Evolutionary conservation across 2,113 vertebrate species (phyloP), one percentile per base, ranked within the genome.

Genomic region (Boulengeromyrus knoepffleri): DNA sequence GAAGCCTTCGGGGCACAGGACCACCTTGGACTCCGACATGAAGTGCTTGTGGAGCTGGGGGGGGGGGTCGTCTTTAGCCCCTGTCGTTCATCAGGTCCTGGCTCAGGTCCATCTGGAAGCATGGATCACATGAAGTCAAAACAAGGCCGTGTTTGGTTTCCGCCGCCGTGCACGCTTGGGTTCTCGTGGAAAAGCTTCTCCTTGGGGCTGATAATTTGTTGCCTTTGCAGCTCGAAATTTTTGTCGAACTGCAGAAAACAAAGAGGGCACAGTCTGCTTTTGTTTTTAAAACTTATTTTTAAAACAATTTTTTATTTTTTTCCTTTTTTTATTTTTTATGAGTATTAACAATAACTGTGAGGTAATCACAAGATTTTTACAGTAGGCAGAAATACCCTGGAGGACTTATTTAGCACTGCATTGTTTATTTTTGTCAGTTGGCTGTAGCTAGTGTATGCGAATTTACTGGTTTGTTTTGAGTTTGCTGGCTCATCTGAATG

Each of bases 111-210:
- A 88, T 88, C 58, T 90, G 58, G 85, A 90, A 88, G 62, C 89
- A 84, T 47, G 90, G 70, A 80, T 88, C 86, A 90, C 89, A 36
- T 90, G 31, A 80, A 88, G 87, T 84, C 70, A 88, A 90, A 90
- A 90, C 87, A 90, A 80, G 74, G 39, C 50, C 21, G 31, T 88
- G 70, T 90, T 90, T 90, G 74, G 39, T 83, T 90, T 88, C 87
- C 77, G 87, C 8, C 27, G 12, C 42, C 10, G 9, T 49, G 31
- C 47, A 88, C 58, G 84, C 45, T 66, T 70, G 27, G 84, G 10
- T 87, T 24, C 89, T 36, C 27, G 8, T 52, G 85, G 85, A 27
- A 80, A 53, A 87, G 24, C 39, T 85, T 42, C 47, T 46, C 87
- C 70, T 80, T 56, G 27, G 53, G n/a, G 31, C 62, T 56, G 86